A percentile compares a stretch with the other conserved stretches of the same genome.
These are phyloP conservation scores for Drosophila neotestacea DNA, from an alignment of 2,888 invertebrate genomes.

Conservation along the genomic window DNA sequence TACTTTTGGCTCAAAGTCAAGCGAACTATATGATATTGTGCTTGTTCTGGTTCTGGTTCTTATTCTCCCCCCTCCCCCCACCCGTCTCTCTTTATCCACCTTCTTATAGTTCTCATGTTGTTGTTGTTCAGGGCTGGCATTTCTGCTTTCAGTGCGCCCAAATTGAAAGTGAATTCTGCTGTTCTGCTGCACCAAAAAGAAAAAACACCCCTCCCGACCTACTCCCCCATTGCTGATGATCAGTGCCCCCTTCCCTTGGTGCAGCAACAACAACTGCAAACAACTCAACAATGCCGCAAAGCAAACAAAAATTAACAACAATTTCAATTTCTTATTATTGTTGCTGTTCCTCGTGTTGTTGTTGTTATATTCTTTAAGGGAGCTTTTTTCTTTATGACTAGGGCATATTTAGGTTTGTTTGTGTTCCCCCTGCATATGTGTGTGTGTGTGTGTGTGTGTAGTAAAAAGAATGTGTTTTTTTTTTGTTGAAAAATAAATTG, in stretches of 20 bases:
- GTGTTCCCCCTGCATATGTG: constrained; percentile 35
- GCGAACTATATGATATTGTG: constrained; percentile 61
- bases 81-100: background rate
- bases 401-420: constrained; percentile 73
- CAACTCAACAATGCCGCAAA: constrained; percentile 73
- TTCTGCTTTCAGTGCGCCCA: constrained; percentile 60
- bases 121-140: constrained; percentile 49
- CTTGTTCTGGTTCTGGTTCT: constrained; percentile 14
- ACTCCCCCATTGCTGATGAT: background rate
- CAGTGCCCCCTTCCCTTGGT: constrained; percentile 3
- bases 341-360: constrained; percentile 34
- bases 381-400: constrained; percentile 62
- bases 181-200: constrained; percentile 55
- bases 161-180: constrained; percentile 77
- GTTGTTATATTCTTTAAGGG: constrained; percentile 64
- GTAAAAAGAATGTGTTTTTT: constrained; percentile 54
- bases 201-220: background rate
- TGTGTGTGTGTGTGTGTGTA: constrained; percentile 44
- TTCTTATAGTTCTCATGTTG: background rate
- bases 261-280: constrained; percentile 53
- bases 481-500: constrained; percentile 49
- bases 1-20: constrained; percentile 73
- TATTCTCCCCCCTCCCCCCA: background rate
- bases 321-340: constrained; percentile 65
- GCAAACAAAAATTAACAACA: constrained; percentile 76